phyloP scores from a whole-genome alignment of 2,113 vertebrate genomes.

The Chaetodon auriga region DNA sequence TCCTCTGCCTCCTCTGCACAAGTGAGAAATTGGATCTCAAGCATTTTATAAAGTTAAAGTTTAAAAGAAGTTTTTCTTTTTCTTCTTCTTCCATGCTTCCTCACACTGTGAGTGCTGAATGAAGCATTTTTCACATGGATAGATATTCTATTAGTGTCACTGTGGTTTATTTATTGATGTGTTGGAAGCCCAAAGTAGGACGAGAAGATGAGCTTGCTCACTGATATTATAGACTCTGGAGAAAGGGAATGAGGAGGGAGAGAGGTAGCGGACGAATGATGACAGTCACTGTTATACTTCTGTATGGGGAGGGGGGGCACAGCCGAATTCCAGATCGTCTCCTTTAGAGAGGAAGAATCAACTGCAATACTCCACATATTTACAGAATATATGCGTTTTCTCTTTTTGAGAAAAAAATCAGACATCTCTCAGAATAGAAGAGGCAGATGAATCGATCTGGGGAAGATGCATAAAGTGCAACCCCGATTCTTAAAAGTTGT shows the following conservation, averaged over 20 bases:
- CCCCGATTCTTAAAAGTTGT: too few species aligned
- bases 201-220: conserved; percentile 65
- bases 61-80: conserved; percentile 35
- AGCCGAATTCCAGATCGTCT: too few species aligned
- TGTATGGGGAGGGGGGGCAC: background rate
- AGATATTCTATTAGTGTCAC: conserved; percentile 72
- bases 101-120: conserved; percentile 65
- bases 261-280: conserved; percentile 32
- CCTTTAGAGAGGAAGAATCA: background rate
- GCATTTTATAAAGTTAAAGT: conserved; percentile 53
- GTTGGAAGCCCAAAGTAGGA: conserved; percentile 73
- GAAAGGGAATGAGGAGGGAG: conserved; percentile 39
- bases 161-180: conserved; percentile 80
- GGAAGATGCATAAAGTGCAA: background rate
- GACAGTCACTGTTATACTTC: conserved; percentile 25
- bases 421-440: background rate
- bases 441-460: background rate
- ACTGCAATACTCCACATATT: background rate
- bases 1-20: conserved; percentile 35
- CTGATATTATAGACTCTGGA: conserved; percentile 62
- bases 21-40: conserved; percentile 55
- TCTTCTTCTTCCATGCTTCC: background rate
- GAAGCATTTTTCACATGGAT: conserved; percentile 71
- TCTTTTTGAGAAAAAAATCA: conserved; percentile 4
- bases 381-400: background rate